phyloP scores from a whole-genome alignment of 2,113 vertebrate species.

The Aythya baeri region DNA sequence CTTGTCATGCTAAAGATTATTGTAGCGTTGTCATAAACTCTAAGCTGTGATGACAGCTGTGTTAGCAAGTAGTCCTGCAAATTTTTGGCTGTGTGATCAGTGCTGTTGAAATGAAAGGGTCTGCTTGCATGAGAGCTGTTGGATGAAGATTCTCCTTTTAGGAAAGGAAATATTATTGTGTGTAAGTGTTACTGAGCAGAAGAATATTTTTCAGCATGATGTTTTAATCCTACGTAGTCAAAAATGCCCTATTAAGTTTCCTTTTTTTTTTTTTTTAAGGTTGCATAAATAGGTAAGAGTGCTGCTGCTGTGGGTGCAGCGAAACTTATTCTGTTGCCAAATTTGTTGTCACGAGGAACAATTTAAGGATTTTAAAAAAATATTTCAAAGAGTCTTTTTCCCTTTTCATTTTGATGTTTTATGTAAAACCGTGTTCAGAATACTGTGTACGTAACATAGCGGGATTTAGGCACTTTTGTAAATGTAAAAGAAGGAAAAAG shows the following conservation, averaged over 20 bases:
- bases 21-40: neutral
- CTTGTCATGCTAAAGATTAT: neutral
- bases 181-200: neutral
- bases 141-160: neutral
- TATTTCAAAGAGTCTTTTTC: neutral
- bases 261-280: neutral
- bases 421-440: fast-evolving
- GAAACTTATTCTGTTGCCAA: neutral
- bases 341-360: neutral
- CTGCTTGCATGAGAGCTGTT: neutral
- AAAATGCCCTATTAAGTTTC: neutral
- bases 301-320: neutral
- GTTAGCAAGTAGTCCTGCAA: neutral
- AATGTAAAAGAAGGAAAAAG: neutral
- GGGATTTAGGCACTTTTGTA: neutral
- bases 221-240: neutral
- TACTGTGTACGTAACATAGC: neutral
- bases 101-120: neutral
- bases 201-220: neutral
- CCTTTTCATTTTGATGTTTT: neutral
- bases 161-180: neutral
- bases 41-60: neutral
- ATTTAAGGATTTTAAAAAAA: neutral
- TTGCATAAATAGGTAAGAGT: neutral
- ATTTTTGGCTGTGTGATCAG: neutral